Evolutionary conservation across 2,113 vertebrate species (phyloP).

Genomic region (Ammodytes dubius): DNA sequence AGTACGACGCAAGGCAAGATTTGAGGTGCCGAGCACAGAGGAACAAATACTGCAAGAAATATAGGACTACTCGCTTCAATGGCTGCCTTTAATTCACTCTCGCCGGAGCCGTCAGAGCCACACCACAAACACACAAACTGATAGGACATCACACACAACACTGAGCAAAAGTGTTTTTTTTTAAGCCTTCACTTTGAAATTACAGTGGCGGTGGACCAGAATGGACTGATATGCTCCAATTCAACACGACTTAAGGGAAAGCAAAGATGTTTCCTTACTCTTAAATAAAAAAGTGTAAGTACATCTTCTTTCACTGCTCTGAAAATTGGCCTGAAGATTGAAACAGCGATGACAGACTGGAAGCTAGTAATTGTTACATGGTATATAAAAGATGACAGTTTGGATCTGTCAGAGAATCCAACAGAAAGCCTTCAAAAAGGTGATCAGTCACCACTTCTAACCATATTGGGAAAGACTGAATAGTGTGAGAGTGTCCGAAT

Average conservation of each 20-base stretch:
- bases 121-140: constrained; percentile 67
- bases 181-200: constrained; percentile 43
- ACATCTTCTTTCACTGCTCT: constrained; percentile 35
- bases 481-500: constrained; percentile 1
- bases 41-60: constrained; percentile 75
- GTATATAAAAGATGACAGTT: constrained; percentile 32
- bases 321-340: constrained; percentile 17
- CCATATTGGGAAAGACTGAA: constrained; percentile 16
- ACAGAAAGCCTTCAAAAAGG: constrained; percentile 29
- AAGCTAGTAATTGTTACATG: constrained; percentile 40
- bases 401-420: constrained; percentile 11
- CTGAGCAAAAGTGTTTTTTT: constrained; percentile 52
- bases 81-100: constrained; percentile 37
- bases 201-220: constrained; percentile 48
- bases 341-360: constrained; percentile 24
- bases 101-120: constrained; percentile 42
- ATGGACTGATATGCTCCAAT: constrained; percentile 25
- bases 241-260: constrained; percentile 26
- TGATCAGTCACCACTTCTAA: constrained; percentile 19
- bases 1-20: constrained; percentile 65
- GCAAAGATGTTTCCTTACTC: constrained; percentile 35
- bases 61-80: constrained; percentile 60
- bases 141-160: constrained; percentile 63
- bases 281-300: not conserved
- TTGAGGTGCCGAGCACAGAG: constrained; percentile 65